phyloP scores from a whole-genome alignment of 1,140 invertebrate genomes.

The Euglossa dilemma region DNA sequence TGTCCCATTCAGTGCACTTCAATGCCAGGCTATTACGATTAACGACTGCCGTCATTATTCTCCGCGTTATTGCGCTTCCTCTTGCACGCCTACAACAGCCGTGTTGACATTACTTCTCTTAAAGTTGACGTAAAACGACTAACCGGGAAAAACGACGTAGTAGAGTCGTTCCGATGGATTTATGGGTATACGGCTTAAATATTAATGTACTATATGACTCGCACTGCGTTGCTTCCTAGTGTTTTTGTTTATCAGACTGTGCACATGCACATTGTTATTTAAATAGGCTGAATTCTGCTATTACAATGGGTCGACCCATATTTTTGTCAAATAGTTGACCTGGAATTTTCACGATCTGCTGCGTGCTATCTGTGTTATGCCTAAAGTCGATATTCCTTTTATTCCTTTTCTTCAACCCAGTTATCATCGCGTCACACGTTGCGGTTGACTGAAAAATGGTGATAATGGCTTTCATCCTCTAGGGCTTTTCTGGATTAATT shows the following conservation, averaged over 20 bases:
- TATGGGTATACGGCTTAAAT: too few species aligned
- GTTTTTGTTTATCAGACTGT: background rate
- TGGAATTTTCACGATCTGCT: background rate
- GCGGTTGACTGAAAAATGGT: background rate
- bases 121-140: background rate
- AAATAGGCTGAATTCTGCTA: background rate
- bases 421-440: background rate
- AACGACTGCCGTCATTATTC: slow-evolving; percentile 18
- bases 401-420: background rate
- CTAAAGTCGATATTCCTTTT: background rate
- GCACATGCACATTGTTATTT: background rate
- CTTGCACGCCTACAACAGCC: background rate
- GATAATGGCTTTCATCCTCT: background rate
- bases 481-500: background rate
- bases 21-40: slow-evolving; percentile 22
- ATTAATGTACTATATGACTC: background rate
- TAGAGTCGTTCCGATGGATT: background rate
- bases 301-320: background rate
- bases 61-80: background rate
- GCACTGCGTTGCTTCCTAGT: background rate
- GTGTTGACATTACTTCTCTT: background rate
- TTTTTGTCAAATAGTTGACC: background rate
- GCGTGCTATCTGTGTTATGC: background rate
- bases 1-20: slow-evolving; percentile 1
- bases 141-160: background rate